Conservation (phyloP, 1,140 invertebrate genomes). For the Tetragonula clypearis region DNA sequence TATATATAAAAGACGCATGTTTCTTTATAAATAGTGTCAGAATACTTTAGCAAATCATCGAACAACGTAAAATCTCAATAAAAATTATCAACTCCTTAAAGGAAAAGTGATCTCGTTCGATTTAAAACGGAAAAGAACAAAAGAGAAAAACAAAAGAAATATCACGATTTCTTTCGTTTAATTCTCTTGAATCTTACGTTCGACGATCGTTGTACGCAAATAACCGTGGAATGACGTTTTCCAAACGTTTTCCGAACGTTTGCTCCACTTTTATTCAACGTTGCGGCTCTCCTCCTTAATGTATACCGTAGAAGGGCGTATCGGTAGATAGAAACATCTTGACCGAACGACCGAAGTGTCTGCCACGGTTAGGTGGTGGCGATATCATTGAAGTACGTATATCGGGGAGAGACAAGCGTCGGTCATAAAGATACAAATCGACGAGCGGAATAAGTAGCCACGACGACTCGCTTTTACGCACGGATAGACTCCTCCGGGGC, state of each 20-base stretch:
- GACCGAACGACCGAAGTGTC: slow-evolving; percentile 28
- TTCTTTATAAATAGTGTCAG: too few species aligned
- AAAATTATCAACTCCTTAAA: too few species aligned
- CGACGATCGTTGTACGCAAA: background rate
- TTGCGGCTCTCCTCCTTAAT: background rate
- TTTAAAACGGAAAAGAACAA: too few species aligned
- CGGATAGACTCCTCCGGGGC: background rate
- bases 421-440: slow-evolving; percentile 53
- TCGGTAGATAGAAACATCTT: slow-evolving; percentile 6
- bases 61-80: too few species aligned
- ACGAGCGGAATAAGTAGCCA: slow-evolving; percentile 35
- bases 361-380: background rate
- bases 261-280: background rate
- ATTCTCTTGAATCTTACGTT: too few species aligned
- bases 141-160: too few species aligned
- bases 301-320: too few species aligned
- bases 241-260: too few species aligned
- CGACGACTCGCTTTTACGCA: background rate
- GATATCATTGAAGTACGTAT: slow-evolving; percentile 9
- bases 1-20: too few species aligned
- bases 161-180: too few species aligned
- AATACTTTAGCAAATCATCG: too few species aligned
- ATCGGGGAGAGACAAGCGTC: background rate
- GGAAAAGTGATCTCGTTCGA: too few species aligned
- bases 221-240: slow-evolving; percentile 1